Evolutionary conservation across 2,113 vertebrate species (phyloP), one percentile per base, ranked within the genome.

Genomic region (Clarias gariepinus): DNA sequence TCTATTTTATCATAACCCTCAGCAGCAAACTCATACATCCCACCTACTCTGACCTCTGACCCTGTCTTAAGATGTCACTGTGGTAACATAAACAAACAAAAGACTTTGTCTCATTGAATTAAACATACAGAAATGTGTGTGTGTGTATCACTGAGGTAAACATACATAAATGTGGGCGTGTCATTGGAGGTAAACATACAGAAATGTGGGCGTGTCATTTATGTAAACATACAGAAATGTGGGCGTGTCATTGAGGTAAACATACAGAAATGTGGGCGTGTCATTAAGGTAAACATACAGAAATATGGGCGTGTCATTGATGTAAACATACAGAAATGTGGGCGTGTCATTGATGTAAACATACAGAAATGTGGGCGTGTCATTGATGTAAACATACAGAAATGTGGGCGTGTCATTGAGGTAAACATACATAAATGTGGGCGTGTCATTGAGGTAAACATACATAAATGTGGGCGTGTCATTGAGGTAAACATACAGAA

Each of bases 1-100:
- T 73, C 52, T 11, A 61, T 84, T 84, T 55, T 30, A 84, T 74
- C 83, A 84, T n/a, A 76, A 61, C 68, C 21, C 82, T 36, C 33
- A 9, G 15, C 53, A 33, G 30, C 11, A 69, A 2, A 33, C 30
- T 33, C 2, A 3, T 33, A 73, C 33, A 4, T 19, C 33, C 69
- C 83, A 74, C 33, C 69, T 61, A 69, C 69, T 61, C 58, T 23
- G 28, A 81, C 55, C 83, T 76, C n/a, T 74, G 28, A 74, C 68
- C 82, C 55, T 19, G 13, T 19, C 16, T 60, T 60, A 28, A 58
- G 30, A 61, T 71, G 4, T 5, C 3, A 33, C 15, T 69, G 69
- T 36, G 69, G 0, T 3, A 41, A 19, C 33, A 36, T 21, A 41
- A 30, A 71, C 18, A 8, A 71, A 3, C 18, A 8, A 71, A 3